A percentile compares a stretch with the other conserved stretches of the same genome.
Conservation (phyloP, 1,140 invertebrate genomes). For the Xylocopa sonorina region DNA sequence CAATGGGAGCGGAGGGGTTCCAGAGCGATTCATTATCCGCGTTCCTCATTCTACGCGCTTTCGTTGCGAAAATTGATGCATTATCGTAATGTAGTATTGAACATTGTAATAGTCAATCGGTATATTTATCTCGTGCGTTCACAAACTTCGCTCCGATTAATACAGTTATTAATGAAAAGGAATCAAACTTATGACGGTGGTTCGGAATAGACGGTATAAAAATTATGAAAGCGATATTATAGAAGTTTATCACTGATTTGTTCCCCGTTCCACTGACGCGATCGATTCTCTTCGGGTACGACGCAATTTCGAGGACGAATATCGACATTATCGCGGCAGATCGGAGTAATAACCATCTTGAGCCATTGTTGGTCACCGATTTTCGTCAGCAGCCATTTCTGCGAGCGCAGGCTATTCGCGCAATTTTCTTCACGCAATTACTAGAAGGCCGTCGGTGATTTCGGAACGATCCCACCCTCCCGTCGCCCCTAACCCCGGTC, state of each 20-base stretch:
- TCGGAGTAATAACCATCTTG: constrained; percentile 60
- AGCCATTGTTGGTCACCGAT: constrained; percentile 58
- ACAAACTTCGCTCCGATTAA: neutral
- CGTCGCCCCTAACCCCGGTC: constrained; percentile 1
- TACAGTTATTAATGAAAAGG: neutral
- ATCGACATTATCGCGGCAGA: constrained; percentile 62
- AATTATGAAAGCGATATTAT: neutral
- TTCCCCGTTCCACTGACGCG: constrained; percentile 1
- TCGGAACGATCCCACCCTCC: constrained; percentile 1
- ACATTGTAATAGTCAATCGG: neutral
- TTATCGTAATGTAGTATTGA: constrained; percentile 9
- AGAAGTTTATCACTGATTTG: no score
- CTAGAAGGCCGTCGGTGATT: constrained; percentile 62
- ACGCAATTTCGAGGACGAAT: constrained; percentile 48
- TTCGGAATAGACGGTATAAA: neutral
- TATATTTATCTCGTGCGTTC: neutral
- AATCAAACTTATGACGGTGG: neutral
- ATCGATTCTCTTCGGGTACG: constrained; percentile 39
- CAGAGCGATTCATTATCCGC: constrained; percentile 7
- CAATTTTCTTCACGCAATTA: constrained; percentile 68
- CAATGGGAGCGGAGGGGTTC: neutral
- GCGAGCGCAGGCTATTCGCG: constrained; percentile 45
- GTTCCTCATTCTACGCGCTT: neutral
- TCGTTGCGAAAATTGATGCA: neutral
- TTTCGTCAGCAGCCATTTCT: constrained; percentile 54